Percentiles rank a stretch among this genome's conserved stretches.
Conservation (phyloP, 92 coral and sea anemone genomes). For the Umimayanthus kanabou region DNA sequence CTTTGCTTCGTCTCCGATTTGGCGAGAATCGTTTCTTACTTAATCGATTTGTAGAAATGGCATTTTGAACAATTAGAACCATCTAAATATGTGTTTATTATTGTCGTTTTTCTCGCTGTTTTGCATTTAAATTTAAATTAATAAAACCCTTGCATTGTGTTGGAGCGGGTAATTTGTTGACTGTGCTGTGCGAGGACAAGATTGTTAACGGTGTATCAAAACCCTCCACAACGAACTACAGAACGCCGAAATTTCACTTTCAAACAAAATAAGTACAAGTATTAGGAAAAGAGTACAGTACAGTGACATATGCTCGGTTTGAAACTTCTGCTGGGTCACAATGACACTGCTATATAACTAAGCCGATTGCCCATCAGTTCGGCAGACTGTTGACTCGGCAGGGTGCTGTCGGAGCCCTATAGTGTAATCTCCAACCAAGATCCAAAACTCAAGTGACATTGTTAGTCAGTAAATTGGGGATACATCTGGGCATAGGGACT, state of each 20-base stretch:
- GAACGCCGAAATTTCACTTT: constrained; percentile 1
- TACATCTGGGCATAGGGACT: not conserved
- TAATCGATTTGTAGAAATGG: constrained; percentile 60
- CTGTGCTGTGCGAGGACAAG: not conserved
- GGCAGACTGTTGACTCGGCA: not conserved
- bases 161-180: constrained; percentile 60
- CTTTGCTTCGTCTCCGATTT: constrained; percentile 6
- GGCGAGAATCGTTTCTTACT: not conserved
- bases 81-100: constrained; percentile 66
- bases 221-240: not conserved
- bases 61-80: constrained; percentile 65
- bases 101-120: constrained; percentile 57
- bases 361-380: constrained; percentile 11
- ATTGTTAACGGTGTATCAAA: not conserved
- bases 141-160: constrained; percentile 53
- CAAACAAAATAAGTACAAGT: not conserved
- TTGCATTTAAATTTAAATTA: constrained; percentile 81
- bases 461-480: not conserved
- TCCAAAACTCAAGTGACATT: not conserved
- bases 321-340: not conserved
- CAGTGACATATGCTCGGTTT: not conserved
- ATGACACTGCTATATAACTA: not conserved
- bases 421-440: not conserved
- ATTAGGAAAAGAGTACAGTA: not conserved
- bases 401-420: constrained; percentile 1